Percentiles rank a stretch among this genome's conserved stretches.
Evolutionary conservation across 1,140 invertebrate species (phyloP).

Genomic region (Probaryconus sp.): DNA sequence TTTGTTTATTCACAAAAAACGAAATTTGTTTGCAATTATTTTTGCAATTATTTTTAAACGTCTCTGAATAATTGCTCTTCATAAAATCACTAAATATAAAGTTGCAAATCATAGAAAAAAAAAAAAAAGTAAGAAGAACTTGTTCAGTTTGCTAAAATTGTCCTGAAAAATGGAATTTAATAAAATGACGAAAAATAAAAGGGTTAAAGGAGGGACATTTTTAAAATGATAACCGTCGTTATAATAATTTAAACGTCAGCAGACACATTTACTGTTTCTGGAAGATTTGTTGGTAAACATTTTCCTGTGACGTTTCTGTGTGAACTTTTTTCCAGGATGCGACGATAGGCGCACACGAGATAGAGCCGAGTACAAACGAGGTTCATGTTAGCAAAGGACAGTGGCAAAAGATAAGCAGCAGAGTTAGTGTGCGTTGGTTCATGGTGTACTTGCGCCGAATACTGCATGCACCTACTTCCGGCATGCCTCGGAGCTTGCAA

Average conservation of each 20-base stretch:
- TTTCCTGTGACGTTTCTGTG: constrained; percentile 20
- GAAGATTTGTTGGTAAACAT: constrained; percentile 32
- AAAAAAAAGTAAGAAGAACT: no score
- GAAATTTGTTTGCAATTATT: no score
- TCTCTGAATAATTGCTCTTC: no score
- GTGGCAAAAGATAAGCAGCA: constrained; percentile 54
- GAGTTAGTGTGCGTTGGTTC: constrained; percentile 32
- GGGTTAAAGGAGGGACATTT: no score
- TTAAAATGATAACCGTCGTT: not conserved
- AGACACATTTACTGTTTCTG: constrained; percentile 7
- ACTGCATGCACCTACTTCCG: constrained; percentile 49
- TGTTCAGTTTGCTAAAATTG: no score
- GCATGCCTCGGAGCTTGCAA: constrained; percentile 52
- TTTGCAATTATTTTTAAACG: no score
- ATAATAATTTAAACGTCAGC: constrained; percentile 4
- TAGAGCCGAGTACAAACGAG: constrained; percentile 50
- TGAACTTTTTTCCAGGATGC: constrained; percentile 24
- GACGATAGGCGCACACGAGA: constrained; percentile 24
- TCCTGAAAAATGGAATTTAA: no score
- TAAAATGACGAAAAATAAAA: no score
- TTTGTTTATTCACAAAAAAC: no score
- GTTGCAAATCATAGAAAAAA: no score
- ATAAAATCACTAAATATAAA: no score
- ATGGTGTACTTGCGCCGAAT: constrained; percentile 45
- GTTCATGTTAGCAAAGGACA: constrained; percentile 48